A percentile compares a stretch with the other conserved stretches of the same genome.
These are phyloP conservation scores for Ornithoptera alexandrae DNA, from an alignment of 2,888 invertebrate genomes.

Conservation along the genomic window DNA sequence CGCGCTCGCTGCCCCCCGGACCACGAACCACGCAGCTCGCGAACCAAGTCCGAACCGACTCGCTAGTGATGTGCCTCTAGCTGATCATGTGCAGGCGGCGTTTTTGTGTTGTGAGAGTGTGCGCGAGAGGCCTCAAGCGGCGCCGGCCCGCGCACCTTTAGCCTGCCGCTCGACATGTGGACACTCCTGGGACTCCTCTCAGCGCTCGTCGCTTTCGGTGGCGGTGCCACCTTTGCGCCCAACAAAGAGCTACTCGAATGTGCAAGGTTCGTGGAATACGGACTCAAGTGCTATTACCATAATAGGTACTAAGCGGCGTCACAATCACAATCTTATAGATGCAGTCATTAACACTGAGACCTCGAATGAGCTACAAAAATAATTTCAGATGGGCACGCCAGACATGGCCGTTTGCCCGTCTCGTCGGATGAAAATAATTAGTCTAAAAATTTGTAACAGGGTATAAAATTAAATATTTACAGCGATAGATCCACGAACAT, in stretches of 20 bases:
- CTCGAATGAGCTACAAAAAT: conserved; percentile 71
- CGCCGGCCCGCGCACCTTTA: conserved; percentile 52
- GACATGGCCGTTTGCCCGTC: conserved; percentile 34
- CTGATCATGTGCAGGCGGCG: conserved; percentile 66
- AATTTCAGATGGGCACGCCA: conserved; percentile 64
- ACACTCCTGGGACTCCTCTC: conserved; percentile 57
- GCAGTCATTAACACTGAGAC: conserved; percentile 48
- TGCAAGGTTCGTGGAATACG: conserved; percentile 65
- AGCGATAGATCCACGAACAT: background rate
- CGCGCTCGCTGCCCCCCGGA: conserved; percentile 69
- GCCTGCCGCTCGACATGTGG: conserved; percentile 71
- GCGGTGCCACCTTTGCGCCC: conserved; percentile 62
- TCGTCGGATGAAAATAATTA: conserved; percentile 24
- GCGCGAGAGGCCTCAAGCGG: conserved; percentile 63
- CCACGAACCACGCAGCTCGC: conserved; percentile 48
- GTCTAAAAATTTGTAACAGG: conserved; percentile 4
- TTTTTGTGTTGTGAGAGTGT: conserved; percentile 65
- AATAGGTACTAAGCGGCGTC: background rate
- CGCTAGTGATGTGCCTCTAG: conserved; percentile 63
- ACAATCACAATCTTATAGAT: conserved; percentile 33
- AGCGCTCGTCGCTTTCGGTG: conserved; percentile 61
- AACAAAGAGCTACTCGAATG: conserved; percentile 73
- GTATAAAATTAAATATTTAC: background rate
- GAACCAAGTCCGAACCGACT: conserved; percentile 36
- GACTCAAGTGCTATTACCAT: conserved; percentile 3